Evolutionary conservation across 2,113 vertebrate species (phyloP).

Genomic region (Cyphomyrus plagiostoma): DNA sequence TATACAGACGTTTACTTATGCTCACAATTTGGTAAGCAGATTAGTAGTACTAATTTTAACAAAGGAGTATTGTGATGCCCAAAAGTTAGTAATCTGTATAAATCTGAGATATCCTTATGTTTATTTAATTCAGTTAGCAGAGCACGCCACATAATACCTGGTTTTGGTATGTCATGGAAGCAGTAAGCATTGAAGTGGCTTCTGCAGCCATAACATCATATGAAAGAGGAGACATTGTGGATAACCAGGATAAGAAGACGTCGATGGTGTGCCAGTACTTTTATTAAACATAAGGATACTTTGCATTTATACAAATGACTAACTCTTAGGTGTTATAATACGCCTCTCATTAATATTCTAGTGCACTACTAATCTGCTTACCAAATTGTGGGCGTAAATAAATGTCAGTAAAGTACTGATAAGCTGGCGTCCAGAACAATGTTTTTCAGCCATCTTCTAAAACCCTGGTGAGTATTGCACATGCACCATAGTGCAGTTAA

Average conservation of each 20-base stretch:
- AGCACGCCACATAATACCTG: neutral
- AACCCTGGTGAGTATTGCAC: neutral
- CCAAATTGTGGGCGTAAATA: neutral
- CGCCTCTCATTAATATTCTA: neutral
- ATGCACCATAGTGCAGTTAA: conserved; percentile 1
- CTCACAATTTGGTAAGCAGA: neutral
- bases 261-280: neutral
- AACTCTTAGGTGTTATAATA: neutral
- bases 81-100: neutral
- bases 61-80: neutral
- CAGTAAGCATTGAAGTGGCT: neutral
- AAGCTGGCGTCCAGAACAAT: neutral
- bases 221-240: neutral
- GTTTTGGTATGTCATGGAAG: neutral
- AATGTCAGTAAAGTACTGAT: neutral
- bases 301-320: neutral
- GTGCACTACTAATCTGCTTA: neutral
- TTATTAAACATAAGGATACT: neutral
- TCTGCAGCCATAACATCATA: neutral
- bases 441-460: neutral
- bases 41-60: neutral
- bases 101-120: neutral
- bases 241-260: neutral
- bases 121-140: neutral
- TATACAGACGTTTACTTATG: neutral